Percentiles rank a stretch among this genome's conserved stretches.
These are phyloP conservation scores for Syngnathus acus DNA, from an alignment of 2,797 vertebrate genomes.

Conservation along the genomic window DNA sequence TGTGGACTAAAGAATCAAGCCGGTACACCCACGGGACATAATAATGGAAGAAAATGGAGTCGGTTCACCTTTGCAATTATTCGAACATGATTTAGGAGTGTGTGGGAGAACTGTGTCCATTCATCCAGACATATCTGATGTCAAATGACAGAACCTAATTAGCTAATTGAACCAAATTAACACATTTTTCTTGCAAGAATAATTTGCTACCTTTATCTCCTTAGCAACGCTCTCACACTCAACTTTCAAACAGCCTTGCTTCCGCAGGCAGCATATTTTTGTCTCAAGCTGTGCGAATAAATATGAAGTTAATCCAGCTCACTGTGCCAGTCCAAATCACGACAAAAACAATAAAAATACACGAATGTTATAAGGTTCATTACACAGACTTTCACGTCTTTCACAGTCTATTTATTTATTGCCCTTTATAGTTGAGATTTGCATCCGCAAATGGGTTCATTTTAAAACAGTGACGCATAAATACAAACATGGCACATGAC, in stretches of 20 bases:
- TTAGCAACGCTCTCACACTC: neutral
- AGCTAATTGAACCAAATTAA: neutral
- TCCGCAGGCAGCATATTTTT: neutral
- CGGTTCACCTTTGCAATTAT: slow-evolving; percentile 4
- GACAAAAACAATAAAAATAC: neutral
- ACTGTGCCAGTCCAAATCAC: neutral
- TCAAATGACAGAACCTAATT: neutral
- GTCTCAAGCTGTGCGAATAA: neutral
- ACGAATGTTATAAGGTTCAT: too few species aligned
- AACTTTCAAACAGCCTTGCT: neutral
- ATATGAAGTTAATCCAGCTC: neutral
- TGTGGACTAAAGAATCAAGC: neutral
- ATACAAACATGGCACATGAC: too few species aligned
- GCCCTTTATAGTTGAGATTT: too few species aligned
- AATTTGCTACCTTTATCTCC: neutral
- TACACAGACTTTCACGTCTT: too few species aligned
- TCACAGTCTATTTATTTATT: too few species aligned
- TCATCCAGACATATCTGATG: neutral
- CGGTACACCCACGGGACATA: neutral
- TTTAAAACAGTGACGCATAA: too few species aligned
- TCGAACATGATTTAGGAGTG: neutral
- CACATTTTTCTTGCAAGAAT: neutral
- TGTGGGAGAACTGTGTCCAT: neutral
- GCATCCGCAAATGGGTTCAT: too few species aligned
- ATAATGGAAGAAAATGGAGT: slow-evolving; percentile 1